These are phyloP conservation scores for Gonioctena quinquepunctata DNA, from an alignment of 1,140 invertebrate species.

Conservation along the genomic window DNA sequence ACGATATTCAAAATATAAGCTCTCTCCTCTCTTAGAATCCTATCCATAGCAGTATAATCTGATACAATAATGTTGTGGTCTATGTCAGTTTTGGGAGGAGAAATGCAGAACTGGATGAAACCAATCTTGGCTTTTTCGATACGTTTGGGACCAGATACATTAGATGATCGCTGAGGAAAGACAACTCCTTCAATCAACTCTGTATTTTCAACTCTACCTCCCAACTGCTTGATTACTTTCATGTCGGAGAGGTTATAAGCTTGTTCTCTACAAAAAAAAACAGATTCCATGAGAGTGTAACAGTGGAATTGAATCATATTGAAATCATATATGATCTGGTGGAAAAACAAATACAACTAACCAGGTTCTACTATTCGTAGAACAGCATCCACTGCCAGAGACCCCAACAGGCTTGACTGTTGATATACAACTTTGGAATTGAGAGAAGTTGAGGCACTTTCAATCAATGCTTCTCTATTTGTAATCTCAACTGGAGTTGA, in stretches of 20 bases:
- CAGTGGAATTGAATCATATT: not conserved
- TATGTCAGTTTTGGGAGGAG: conserved; percentile 99
- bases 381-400: conserved; percentile 96
- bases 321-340: too few species aligned
- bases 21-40: conserved; percentile 97
- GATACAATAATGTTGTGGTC: conserved; percentile 98
- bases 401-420: conserved; percentile 91
- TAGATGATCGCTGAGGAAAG: conserved; percentile 87
- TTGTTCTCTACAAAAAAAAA: conserved; percentile 58
- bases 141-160: conserved; percentile 88
- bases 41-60: conserved; percentile 99
- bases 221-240: conserved; percentile 94
- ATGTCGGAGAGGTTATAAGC: conserved; percentile 82
- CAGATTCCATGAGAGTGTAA: too few species aligned
- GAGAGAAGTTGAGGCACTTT: conserved; percentile 95
- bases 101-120: conserved; percentile 99
- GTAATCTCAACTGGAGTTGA: conserved; percentile 83
- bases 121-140: conserved; percentile 99
- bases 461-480: conserved; percentile 86
- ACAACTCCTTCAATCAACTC: conserved; percentile 94
- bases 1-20: conserved; percentile 98
- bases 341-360: too few species aligned
- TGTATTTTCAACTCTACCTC: conserved; percentile 97
- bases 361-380: conserved; percentile 72
- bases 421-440: conserved; percentile 99